Base-by-base conservation (phyloP, 2,113 vertebrate species). In the Silurus glanis region DNA sequence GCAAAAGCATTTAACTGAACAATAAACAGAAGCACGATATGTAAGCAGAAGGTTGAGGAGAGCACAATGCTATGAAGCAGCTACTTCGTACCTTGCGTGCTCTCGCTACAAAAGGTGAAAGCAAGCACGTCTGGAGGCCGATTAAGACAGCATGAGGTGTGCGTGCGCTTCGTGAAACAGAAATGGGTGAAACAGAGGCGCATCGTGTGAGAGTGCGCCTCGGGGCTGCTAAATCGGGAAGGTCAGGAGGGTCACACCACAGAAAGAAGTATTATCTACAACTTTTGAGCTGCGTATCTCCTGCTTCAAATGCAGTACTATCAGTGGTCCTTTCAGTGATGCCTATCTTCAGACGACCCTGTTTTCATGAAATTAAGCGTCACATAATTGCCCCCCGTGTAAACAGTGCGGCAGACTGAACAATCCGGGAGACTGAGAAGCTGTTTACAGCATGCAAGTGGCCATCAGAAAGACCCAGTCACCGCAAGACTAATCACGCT, bases 311-410 rank as follows among this genome's bases (percentile, higher is more conserved):
- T 80, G 53, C 76, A 83, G 83, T 80, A 86, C 37, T 87, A 90
- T 89, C 82, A 74, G 90, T 23, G 71, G 37, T 76, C 76, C 85
- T 74, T 90, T 90, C 87, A 91, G 90, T 0, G 94, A 95, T 94
- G 92, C 91, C 92, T 92, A 94, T 95, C 93, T 94, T 88, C 89
- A 91, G 86, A 88, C 91, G 76, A 83, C 81, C 92, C 90, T 91
- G 87, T 91, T 91, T 89, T 87, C 88, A 83, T 89, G 90, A 95
- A 95, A 93, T 94, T 92, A 90, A 92, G 91, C 93, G 5, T 92
- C 89, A 89, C 91, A 19, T 90, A 92, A 93, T 93, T 91, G 91
- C 80, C 89, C 87, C 83, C 90, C 89, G 74, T 91, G 92, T 92
- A 92, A 93, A 95, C 92, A 92, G 86, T 83, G 88, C 82, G 9